Conservation (phyloP, 1,140 invertebrate genomes). For the Papilio xuthus region DNA sequence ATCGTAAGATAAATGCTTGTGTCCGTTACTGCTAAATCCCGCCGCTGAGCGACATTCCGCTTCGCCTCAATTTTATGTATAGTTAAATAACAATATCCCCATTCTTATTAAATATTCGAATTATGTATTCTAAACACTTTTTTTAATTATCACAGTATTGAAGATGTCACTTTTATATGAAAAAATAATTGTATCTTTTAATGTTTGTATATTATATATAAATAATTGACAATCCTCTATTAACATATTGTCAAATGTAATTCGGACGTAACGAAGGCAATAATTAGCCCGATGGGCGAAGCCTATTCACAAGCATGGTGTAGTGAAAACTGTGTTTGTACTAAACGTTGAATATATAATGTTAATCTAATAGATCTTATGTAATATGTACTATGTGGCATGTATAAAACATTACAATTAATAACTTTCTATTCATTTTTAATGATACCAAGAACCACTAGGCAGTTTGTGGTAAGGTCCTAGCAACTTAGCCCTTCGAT, state of each 20-base stretch:
- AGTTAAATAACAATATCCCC: neutral
- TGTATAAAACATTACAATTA: constrained; percentile 13
- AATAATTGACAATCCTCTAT: neutral
- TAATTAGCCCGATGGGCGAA: neutral
- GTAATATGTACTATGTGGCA: neutral
- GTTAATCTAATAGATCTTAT: constrained; percentile 1
- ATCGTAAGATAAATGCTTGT: neutral
- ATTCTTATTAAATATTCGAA: neutral
- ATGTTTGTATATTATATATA: neutral
- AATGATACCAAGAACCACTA: neutral
- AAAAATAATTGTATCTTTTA: neutral
- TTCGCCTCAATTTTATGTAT: neutral
- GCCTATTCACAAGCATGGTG: neutral
- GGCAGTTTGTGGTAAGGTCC: neutral
- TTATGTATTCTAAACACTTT: neutral
- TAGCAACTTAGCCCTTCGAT: neutral
- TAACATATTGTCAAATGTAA: neutral
- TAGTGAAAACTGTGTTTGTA: neutral
- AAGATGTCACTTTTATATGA: neutral
- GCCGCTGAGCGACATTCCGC: neutral
- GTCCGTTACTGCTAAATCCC: constrained; percentile 1
- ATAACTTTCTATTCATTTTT: neutral
- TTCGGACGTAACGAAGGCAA: neutral
- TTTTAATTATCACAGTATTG: neutral
- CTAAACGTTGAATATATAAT: neutral